A percentile compares a stretch with the other conserved stretches of the same genome.
Conservation (phyloP, 2,113 vertebrate genomes). For the Saimiri boliviensis region DNA sequence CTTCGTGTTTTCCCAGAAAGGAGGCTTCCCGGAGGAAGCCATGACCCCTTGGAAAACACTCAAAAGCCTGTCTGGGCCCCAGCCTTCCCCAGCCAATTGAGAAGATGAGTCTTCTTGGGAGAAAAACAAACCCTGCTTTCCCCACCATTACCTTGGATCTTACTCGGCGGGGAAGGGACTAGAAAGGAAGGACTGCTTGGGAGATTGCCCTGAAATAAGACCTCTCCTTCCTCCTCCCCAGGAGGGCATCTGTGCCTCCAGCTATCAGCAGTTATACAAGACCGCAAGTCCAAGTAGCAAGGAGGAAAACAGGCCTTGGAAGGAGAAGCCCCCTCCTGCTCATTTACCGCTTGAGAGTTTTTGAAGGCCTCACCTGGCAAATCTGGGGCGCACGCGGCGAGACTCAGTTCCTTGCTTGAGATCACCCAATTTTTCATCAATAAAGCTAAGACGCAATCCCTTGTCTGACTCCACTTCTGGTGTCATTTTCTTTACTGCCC, state of each 20-base stretch:
- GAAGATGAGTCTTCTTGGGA: not conserved
- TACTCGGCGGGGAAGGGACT: not conserved
- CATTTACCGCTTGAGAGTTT: not conserved
- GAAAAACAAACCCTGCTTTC: not conserved
- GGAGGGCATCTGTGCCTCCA: not conserved
- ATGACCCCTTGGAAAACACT: not conserved
- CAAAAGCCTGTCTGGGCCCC: not conserved
- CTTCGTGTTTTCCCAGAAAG: not conserved
- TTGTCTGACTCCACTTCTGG: not conserved
- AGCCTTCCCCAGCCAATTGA: not conserved
- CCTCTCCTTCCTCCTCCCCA: not conserved
- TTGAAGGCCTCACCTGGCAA: not conserved
- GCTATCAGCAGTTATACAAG: not conserved
- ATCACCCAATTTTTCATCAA: not conserved
- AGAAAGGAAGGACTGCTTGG: not conserved
- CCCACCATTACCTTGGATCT: not conserved
- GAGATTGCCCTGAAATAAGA: not conserved
- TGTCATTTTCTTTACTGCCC: not conserved
- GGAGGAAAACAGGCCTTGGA: not conserved
- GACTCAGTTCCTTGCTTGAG: not conserved
- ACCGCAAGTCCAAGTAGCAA: not conserved
- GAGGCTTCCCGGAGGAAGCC: not conserved
- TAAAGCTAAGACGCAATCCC: not conserved
- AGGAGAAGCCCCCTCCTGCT: not conserved
- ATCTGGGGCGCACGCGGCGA: accelerated